Base-by-base conservation (phyloP, 2,888 invertebrate species). In the Trissoscelio sp. region DNA sequence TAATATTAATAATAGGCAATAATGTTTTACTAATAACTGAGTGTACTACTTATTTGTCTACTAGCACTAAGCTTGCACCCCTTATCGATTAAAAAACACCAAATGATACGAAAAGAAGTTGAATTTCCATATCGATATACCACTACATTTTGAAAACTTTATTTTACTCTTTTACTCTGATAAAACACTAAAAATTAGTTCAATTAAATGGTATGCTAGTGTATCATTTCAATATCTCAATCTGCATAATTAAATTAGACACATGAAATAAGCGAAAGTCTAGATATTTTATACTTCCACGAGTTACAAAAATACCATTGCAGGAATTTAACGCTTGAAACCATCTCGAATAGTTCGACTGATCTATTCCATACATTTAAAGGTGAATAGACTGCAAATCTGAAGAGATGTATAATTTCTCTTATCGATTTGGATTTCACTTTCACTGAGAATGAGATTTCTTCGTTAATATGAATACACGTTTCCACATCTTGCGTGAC, bases 391-490 rank as follows among this genome's bases (percentile, higher is more conserved):
- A 44, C 18, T 53, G 16, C 28, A 24, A 62, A 62, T 60, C 46
- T 28, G 4, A 53, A 20, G 24, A 46, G 20, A 51, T 31, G 46
- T 37, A 22, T 51, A 78, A 78, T 78, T 78, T 78, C 78, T 70
- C 78, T 64, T 55, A 55, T 78, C 14, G 70, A 70, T 70, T 62
- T 64, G 20, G 16, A 78, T 70, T 70, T 78, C 46, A 64, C 78
- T 78, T 78, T 78, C 78, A 55, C 70, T 48, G 67, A 44, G 20
- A 53, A 55, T 77, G 60, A 67, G 28, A 77, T 70, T 58, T 78
- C 77, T 69, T 77, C 77, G 44, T 53, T 55, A 55, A 42, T 7
- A 18, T n/a, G 24, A 20, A 18, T 20, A 28, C 16, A 18, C 53
- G 58, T 48, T 66, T 48, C 28, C 66, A 46, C 31, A n/a, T 53